These are phyloP conservation scores for Philopotamus ludificatus DNA, from an alignment of 1,140 invertebrate species.

Conservation along the genomic window DNA sequence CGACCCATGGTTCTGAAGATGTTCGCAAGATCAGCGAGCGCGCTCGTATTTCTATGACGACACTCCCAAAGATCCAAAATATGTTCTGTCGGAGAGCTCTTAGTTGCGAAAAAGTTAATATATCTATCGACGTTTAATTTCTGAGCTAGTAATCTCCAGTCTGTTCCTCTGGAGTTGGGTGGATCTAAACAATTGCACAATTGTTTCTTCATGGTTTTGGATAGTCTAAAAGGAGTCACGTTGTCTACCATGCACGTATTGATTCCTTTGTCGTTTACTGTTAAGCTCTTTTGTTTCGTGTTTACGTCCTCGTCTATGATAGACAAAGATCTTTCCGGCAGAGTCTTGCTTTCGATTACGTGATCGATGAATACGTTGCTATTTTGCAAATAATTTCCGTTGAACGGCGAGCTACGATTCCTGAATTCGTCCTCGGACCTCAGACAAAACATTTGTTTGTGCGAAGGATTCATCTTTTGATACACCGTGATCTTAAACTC, in stretches of 20 bases:
- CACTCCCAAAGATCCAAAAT: conserved; percentile 96
- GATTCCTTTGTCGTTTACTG: conserved; percentile 58
- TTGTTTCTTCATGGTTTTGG: conserved; percentile 76
- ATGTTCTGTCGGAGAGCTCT: conserved; percentile 93
- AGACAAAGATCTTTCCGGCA: conserved; percentile 31
- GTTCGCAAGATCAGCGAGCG: conserved; percentile 84
- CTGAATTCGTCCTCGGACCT: conserved; percentile 28
- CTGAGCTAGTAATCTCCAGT: conserved; percentile 92
- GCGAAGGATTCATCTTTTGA: conserved; percentile 55
- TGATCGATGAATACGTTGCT: conserved; percentile 16
- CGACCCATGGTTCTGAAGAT: conserved; percentile 90
- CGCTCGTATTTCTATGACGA: conserved; percentile 79
- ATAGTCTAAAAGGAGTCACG: conserved; percentile 69
- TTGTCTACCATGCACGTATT: conserved; percentile 57
- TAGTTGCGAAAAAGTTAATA: conserved; percentile 95
- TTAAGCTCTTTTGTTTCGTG: conserved; percentile 53
- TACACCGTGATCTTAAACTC: conserved; percentile 54
- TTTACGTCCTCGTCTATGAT: conserved; percentile 51
- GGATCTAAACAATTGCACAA: conserved; percentile 88
- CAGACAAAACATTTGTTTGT: conserved; percentile 54
- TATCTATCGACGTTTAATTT: conserved; percentile 90
- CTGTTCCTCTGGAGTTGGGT: conserved; percentile 86
- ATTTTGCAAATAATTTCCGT: conserved; percentile 20
- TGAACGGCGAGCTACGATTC: conserved; percentile 21
- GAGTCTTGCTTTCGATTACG: conserved; percentile 32